Evolutionary conservation across 2,797 vertebrate species (phyloP).

Genomic region (Alectoris magna): DNA sequence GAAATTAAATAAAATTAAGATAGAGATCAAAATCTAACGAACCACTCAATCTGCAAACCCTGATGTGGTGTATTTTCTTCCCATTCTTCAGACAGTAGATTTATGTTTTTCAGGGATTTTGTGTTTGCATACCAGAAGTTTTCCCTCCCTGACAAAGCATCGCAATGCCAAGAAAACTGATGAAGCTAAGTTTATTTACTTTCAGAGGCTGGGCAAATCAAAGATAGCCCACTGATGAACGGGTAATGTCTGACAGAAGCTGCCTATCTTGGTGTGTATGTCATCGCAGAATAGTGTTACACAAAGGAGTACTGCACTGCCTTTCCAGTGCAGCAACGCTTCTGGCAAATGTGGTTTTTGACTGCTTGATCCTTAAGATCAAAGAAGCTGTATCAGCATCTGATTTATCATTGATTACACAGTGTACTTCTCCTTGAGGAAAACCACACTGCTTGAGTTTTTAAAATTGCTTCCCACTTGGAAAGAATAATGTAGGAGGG

Average conservation of each 20-base stretch:
- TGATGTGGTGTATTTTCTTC: neutral
- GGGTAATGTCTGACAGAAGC: neutral
- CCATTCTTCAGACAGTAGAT: neutral
- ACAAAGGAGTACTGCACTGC: neutral
- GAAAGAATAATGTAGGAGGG: neutral
- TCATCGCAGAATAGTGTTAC: neutral
- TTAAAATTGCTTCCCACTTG: neutral
- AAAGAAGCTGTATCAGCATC: neutral
- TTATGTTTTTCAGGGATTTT: neutral
- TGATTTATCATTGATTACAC: neutral
- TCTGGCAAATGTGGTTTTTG: neutral
- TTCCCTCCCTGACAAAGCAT: neutral
- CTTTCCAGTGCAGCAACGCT: neutral
- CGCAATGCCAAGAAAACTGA: neutral
- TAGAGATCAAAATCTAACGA: constrained; percentile 32
- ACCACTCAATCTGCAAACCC: neutral
- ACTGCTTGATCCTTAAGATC: neutral
- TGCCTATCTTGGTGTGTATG: rapidly evolving
- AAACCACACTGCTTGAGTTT: neutral
- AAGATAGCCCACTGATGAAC: neutral
- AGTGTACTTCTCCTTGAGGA: neutral
- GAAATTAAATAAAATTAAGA: constrained; percentile 46
- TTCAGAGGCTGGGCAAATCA: neutral
- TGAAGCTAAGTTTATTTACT: neutral
- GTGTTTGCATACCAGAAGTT: neutral